phyloP scores from a whole-genome alignment of 2,113 vertebrate genomes.

The Aptenodytes patagonicus region DNA sequence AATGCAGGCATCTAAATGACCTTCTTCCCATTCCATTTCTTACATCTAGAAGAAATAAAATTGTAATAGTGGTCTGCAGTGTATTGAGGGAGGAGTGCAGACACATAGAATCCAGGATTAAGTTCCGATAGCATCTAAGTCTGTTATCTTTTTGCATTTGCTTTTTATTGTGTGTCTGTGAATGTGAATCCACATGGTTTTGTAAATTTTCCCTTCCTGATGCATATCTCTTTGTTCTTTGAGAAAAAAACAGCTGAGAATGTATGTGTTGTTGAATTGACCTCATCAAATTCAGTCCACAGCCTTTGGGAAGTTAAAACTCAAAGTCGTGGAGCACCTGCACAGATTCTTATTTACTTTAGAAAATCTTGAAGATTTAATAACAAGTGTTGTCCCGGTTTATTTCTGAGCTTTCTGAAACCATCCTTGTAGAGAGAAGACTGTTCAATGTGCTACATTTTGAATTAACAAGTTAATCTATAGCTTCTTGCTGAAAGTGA shows the following conservation, averaged over 20 bases:
- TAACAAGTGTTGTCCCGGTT: background rate
- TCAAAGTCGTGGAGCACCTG: background rate
- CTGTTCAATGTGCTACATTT: slow-evolving; percentile 17
- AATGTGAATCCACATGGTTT: background rate
- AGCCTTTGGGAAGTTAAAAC: background rate
- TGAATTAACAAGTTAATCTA: slow-evolving; percentile 59
- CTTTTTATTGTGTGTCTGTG: background rate
- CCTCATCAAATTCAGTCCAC: slow-evolving; percentile 15
- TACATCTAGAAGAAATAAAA: background rate
- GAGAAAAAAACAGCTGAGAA: background rate
- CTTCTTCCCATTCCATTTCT: background rate
- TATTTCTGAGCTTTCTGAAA: slow-evolving; percentile 29
- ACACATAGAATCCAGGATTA: background rate
- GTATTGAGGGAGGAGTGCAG: background rate
- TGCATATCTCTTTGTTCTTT: background rate
- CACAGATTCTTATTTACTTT: slow-evolving; percentile 26
- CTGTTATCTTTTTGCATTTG: background rate
- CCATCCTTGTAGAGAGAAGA: background rate
- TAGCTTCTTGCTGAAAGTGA: slow-evolving; percentile 34
- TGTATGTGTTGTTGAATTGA: background rate
- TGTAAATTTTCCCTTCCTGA: background rate
- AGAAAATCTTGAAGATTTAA: background rate
- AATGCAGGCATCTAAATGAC: background rate
- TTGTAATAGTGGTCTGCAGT: background rate
- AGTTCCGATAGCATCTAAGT: background rate